Percentiles rank a stretch among this genome's conserved stretches.
Evolutionary conservation across 1,140 invertebrate genomes (phyloP).

Genomic region (Notospermus geniculatus): DNA sequence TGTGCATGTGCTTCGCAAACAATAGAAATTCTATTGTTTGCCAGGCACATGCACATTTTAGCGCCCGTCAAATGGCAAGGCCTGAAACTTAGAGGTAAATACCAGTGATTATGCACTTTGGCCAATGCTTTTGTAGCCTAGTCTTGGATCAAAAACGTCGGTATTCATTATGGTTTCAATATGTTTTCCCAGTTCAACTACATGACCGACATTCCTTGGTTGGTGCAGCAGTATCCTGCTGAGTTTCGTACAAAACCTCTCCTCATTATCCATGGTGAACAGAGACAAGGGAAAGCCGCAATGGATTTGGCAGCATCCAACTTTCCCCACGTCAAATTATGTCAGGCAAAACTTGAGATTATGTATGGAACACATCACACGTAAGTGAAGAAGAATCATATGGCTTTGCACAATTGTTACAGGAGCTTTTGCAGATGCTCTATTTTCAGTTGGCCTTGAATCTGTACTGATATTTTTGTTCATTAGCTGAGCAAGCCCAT

Average conservation of each 20-base stretch:
- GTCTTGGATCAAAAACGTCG: background rate
- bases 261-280: constrained; percentile 76
- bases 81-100: no score
- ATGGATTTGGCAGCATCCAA: constrained; percentile 38
- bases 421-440: no score
- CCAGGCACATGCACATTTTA: no score
- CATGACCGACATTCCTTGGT: constrained; percentile 85
- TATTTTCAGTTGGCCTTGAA: no score
- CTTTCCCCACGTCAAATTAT: constrained; percentile 48
- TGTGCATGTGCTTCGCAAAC: no score
- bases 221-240: constrained; percentile 72
- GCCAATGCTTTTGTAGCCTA: background rate
- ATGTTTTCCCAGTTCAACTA: constrained; percentile 76
- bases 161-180: background rate
- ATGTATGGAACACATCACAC: constrained; percentile 88
- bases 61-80: no score
- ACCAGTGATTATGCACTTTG: no score
- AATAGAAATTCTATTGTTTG: no score
- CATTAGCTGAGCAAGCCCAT: no score
- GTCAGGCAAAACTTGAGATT: constrained; percentile 56
- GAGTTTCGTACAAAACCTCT: constrained; percentile 63
- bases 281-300: constrained; percentile 56
- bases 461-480: no score
- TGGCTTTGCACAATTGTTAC: no score
- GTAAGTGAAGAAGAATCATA: constrained; percentile 60